phyloP scores from a whole-genome alignment of 2,797 vertebrate genomes.

The Steatocranus sp. region DNA sequence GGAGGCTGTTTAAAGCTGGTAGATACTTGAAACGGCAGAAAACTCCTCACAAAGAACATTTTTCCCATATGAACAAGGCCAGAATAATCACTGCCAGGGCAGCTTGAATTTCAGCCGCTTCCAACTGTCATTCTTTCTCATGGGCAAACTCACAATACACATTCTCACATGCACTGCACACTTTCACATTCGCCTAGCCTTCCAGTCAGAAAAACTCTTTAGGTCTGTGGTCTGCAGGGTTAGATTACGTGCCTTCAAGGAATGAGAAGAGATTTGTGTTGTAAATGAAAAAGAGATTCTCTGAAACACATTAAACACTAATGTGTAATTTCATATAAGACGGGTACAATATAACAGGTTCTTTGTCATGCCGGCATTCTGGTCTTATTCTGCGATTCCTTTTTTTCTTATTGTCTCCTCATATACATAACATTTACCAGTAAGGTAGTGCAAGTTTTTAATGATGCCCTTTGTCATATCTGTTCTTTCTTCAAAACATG shows the following conservation, averaged over 20 bases:
- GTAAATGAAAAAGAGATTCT: not conserved
- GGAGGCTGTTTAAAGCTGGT: constrained; percentile 36
- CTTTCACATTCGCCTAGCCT: constrained; percentile 9
- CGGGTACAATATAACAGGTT: not conserved
- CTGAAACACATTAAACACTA: not conserved
- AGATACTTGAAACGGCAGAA: constrained; percentile 51
- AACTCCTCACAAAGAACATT: constrained; percentile 44
- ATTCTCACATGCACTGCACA: constrained; percentile 24
- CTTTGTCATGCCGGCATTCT: not conserved
- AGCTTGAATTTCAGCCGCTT: constrained; percentile 58
- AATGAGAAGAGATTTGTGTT: constrained; percentile 5
- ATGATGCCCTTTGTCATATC: not conserved
- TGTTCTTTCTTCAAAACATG: not conserved
- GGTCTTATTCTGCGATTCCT: not conserved
- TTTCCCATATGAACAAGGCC: constrained; percentile 31
- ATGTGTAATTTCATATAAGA: not conserved
- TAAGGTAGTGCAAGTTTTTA: not conserved
- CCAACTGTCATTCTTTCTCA: constrained; percentile 56
- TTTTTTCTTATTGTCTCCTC: not conserved
- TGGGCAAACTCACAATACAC: constrained; percentile 25
- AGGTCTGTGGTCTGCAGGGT: not conserved
- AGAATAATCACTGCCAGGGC: constrained; percentile 42
- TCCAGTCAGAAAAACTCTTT: not conserved
- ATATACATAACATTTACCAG: not conserved
- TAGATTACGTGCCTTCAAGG: not conserved